phyloP scores from a whole-genome alignment of 2,113 vertebrate genomes.

The Neotragus pygmaeus region DNA sequence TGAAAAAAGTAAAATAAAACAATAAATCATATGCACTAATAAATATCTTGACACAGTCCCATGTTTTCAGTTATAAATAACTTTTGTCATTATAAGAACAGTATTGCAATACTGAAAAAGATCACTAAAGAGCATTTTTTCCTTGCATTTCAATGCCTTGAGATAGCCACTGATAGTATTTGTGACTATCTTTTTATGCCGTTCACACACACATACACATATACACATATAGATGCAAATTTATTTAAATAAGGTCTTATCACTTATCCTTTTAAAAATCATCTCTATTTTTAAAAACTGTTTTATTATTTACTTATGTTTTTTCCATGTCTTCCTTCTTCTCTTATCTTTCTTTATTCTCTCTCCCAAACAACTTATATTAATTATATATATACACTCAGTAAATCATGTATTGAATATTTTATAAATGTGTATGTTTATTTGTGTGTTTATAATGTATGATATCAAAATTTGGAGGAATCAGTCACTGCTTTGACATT shows the following conservation, averaged over 20 bases:
- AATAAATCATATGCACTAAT: neutral
- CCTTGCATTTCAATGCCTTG: neutral
- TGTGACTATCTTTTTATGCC: neutral
- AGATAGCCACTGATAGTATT: neutral
- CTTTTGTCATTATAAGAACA: neutral
- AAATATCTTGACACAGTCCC: neutral
- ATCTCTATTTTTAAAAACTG: neutral
- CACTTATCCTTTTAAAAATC: neutral
- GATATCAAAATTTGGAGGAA: neutral
- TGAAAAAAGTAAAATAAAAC: slow-evolving; percentile 1
- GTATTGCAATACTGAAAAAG: neutral
- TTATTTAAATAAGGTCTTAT: neutral
- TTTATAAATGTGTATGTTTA: neutral
- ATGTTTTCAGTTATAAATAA: neutral
- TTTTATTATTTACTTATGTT: neutral
- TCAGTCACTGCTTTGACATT: neutral
- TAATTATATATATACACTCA: neutral
- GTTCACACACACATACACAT: neutral
- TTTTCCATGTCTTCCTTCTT: neutral
- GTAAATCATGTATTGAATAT: neutral
- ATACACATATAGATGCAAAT: neutral
- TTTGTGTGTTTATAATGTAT: neutral
- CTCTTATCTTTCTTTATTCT: neutral
- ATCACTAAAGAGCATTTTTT: neutral
- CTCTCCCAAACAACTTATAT: neutral